phyloP scores from a whole-genome alignment of 2,797 vertebrate genomes.

The Labeo calbasu region DNA sequence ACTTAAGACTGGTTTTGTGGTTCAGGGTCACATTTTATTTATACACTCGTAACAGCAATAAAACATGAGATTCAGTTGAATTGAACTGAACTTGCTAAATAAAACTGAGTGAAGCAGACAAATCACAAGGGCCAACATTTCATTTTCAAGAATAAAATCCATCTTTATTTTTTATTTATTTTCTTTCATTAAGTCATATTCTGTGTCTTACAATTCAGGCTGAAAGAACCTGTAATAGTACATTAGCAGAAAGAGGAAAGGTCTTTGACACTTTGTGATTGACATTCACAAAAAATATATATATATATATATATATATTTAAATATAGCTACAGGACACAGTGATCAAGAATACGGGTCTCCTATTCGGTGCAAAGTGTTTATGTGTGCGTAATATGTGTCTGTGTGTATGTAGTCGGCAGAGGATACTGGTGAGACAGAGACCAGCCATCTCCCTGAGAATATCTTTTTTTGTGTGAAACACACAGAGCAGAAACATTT shows the following conservation, averaged over 20 bases:
- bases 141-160: conserved; percentile 66
- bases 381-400: conserved; percentile 17
- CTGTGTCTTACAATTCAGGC: conserved; percentile 66
- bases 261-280: conserved; percentile 81
- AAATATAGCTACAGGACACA: conserved; percentile 80
- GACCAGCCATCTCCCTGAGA: conserved; percentile 81
- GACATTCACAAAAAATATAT: conserved; percentile 85
- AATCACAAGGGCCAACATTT: conserved; percentile 76
- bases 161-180: conserved; percentile 63
- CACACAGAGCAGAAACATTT: conserved; percentile 60
- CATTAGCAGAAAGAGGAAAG: conserved; percentile 71
- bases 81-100: not conserved
- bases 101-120: conserved; percentile 60
- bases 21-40: too few species aligned
- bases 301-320: conserved; percentile 57
- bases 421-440: conserved; percentile 73
- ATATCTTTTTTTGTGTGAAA: conserved; percentile 48
- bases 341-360: conserved; percentile 84
- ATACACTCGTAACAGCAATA: too few species aligned
- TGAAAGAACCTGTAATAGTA: conserved; percentile 71
- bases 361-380: conserved; percentile 78
- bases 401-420: conserved; percentile 72
- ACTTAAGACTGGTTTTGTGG: too few species aligned
- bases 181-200: conserved; percentile 54
- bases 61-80: not conserved